These are phyloP conservation scores for Trachops cirrhosus DNA, from an alignment of 2,797 vertebrate genomes.

Conservation along the genomic window DNA sequence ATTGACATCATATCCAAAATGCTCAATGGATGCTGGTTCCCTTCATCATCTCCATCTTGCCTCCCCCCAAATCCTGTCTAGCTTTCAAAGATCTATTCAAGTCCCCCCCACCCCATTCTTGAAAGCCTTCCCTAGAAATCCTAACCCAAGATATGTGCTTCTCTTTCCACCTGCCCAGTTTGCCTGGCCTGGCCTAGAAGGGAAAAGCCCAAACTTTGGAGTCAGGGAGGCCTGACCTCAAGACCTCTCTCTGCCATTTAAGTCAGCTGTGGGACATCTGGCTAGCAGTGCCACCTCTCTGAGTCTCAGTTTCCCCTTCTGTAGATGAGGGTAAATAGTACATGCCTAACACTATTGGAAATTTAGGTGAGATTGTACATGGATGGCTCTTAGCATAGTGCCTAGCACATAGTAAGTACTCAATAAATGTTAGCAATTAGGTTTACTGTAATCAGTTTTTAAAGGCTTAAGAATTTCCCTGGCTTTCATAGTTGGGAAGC, in stretches of 20 bases:
- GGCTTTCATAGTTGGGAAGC: background rate
- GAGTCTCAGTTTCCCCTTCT: background rate
- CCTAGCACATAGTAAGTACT: background rate
- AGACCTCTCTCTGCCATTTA: background rate
- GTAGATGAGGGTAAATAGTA: background rate
- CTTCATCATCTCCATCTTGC: background rate
- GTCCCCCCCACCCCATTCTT: background rate
- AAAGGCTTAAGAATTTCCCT: background rate
- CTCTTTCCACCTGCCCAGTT: background rate
- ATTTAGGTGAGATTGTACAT: background rate
- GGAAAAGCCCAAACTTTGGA: background rate
- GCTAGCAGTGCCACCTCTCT: background rate
- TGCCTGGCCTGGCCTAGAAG: background rate
- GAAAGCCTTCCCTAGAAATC: background rate
- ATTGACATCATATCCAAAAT: background rate
- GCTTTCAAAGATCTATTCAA: background rate
- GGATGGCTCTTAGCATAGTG: background rate
- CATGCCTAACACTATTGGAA: background rate
- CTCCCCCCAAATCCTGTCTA: background rate
- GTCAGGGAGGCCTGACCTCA: background rate
- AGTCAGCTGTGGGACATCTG: background rate
- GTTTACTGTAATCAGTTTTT: background rate
- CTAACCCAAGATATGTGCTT: background rate
- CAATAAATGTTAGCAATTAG: background rate
- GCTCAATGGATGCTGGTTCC: background rate